Percentiles rank a stretch among this genome's conserved stretches.
Conservation (phyloP, 2,113 vertebrate genomes). For the Sphaerodactylus townsendi region DNA sequence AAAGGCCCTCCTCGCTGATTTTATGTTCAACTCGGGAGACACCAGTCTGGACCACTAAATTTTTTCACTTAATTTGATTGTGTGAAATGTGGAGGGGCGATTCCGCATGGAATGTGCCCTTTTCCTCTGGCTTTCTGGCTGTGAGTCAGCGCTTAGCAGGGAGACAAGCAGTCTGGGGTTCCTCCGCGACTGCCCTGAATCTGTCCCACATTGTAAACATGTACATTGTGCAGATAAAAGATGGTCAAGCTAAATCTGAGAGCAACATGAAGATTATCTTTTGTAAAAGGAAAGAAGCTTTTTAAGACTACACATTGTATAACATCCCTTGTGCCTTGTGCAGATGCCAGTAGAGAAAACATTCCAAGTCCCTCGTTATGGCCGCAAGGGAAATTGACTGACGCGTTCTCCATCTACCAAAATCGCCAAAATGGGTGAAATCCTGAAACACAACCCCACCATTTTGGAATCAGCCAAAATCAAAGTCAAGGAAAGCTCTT, state of each 20-base stretch:
- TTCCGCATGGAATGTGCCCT: conserved; percentile 12
- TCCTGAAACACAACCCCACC: no score
- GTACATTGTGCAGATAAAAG: not conserved
- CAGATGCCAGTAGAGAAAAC: not conserved
- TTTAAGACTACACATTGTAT: not conserved
- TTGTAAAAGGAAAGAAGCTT: not conserved
- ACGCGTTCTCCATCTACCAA: no score
- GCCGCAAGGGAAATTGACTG: not conserved
- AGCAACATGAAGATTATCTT: not conserved
- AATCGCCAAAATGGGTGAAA: not conserved
- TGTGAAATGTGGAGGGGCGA: not conserved
- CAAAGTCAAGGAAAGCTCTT: not conserved
- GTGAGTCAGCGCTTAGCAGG: conserved; percentile 5
- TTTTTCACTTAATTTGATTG: not conserved
- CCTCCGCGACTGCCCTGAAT: not conserved
- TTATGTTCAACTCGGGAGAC: not conserved
- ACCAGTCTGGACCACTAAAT: not conserved
- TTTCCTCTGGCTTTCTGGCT: not conserved
- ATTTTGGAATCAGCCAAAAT: not conserved
- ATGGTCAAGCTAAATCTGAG: not conserved
- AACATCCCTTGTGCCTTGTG: not conserved
- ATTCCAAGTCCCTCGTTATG: not conserved
- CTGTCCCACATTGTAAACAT: not conserved
- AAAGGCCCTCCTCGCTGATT: not conserved
- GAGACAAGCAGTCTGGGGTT: conserved; percentile 4